Conservation (phyloP, 2,113 vertebrate species). For the Callaeas wilsoni region DNA sequence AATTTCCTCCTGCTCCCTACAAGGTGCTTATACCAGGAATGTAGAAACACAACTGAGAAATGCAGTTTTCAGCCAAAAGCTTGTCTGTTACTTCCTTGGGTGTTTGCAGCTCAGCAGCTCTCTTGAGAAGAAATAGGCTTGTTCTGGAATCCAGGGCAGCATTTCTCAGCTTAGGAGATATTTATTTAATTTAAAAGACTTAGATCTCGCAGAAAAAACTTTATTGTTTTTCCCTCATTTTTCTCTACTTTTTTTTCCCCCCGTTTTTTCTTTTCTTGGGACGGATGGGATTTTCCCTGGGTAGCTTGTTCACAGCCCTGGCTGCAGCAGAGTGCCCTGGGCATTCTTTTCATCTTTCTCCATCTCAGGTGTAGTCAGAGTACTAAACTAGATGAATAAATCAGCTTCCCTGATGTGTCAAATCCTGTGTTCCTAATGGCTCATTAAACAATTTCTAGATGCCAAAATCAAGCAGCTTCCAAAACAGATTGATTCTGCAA, state of each 20-base stretch:
- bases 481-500: constrained; percentile 23
- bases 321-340: background rate
- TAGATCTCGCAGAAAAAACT: background rate
- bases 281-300: background rate
- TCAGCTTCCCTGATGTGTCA: background rate
- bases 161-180: background rate
- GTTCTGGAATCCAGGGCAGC: background rate
- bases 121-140: background rate
- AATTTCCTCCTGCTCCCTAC: background rate
- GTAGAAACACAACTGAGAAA: background rate
- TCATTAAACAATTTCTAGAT: constrained; percentile 24
- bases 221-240: background rate
- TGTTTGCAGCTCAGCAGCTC: background rate
- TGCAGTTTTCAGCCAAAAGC: background rate
- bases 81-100: background rate
- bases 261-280: background rate
- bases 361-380: background rate
- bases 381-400: background rate
- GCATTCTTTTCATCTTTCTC: background rate
- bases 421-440: background rate
- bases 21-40: background rate
- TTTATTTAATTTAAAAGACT: background rate
- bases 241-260: background rate
- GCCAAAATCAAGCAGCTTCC: background rate
- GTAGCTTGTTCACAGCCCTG: background rate